A percentile compares a stretch with the other conserved stretches of the same genome.
Conservation (phyloP, 2,797 vertebrate genomes). For the Myripristis murdjan region DNA sequence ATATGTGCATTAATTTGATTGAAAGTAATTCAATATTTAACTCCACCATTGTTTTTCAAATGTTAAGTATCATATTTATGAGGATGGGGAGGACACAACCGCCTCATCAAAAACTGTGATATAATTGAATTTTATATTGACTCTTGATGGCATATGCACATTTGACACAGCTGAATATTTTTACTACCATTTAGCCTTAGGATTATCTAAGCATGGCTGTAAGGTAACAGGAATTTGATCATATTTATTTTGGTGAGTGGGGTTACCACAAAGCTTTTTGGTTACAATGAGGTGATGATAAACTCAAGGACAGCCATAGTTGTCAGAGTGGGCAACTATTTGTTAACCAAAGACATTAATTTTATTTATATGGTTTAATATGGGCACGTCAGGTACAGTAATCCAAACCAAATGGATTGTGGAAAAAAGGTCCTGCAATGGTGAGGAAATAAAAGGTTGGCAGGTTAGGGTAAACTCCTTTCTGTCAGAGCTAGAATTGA, state of each 20-base stretch:
- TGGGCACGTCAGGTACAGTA: constrained; percentile 18
- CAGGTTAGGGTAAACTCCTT: constrained; percentile 41
- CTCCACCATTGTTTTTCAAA: not conserved
- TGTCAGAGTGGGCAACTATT: constrained; percentile 14
- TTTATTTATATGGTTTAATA: constrained; percentile 4
- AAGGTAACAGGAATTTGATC: not conserved
- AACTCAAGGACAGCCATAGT: constrained; percentile 27
- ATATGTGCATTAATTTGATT: not conserved
- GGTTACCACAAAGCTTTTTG: not conserved
- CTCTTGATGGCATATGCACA: constrained; percentile 6
- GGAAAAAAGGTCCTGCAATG: not conserved
- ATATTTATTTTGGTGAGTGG: constrained; percentile 13
- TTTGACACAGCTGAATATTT: constrained; percentile 1
- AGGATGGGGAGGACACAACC: not conserved
- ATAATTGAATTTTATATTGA: constrained; percentile 18
- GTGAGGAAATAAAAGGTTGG: constrained; percentile 37
- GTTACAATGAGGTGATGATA: constrained; percentile 11
- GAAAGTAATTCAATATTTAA: not conserved
- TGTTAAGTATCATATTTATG: not conserved
- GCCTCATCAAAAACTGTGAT: constrained; percentile 6
- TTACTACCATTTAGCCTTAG: not conserved
- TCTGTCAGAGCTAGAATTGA: constrained; percentile 80
- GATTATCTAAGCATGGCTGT: not conserved
- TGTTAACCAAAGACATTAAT: constrained; percentile 4
- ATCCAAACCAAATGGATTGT: constrained; percentile 36